Evolutionary conservation across 2,113 vertebrate species (phyloP), one percentile per base, ranked within the genome.

Genomic region (Sterrhoptilus dennistouni): DNA sequence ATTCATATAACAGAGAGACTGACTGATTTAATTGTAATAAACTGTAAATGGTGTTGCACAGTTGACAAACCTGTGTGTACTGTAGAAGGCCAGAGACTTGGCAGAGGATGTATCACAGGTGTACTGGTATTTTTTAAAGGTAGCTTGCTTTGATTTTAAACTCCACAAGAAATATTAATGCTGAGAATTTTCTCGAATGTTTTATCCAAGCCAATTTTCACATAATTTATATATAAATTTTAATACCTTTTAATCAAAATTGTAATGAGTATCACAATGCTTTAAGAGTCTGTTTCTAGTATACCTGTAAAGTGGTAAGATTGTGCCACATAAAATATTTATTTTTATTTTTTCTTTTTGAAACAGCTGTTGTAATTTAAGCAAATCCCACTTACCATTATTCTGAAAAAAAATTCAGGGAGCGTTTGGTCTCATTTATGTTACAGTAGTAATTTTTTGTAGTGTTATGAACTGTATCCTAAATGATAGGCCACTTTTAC

Each of bases 41-140:
- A 97, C 96, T 97, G 59, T 96, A 96, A 96, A 96, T 97, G 97
- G 94, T 98, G 97, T 98, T 98, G 98, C 98, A 98, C 98, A 97
- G 97, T 93, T 97, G 95, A 97, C 94, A 98, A 98, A 97, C 97
- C 98, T 98, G 97, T 98, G 98, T 98, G 98, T 98, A 95, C 97
- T 98, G 98, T 97, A 87, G 94, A 96, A 96, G 96, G 97, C 97
- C 98, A 97, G 90, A 93, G 98, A 95, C 98, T 96, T 96, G 97
- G 96, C 97, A 98, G 97, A 98, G 98, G 98, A 97, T 84, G 63
- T 96, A 90, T 96, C 88, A 85, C 96, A 96, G 97, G 94, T 96
- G 94, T 96, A 92, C 95, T 96, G 96, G 91, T 97, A 86, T 96
- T 88, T 94, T 86, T 94, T 94, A 79, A 87, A 90, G 84, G 90